A percentile compares a stretch with the other conserved stretches of the same genome.
Conservation (phyloP, 2,113 vertebrate genomes). For the Mystacornis crossleyi region DNA sequence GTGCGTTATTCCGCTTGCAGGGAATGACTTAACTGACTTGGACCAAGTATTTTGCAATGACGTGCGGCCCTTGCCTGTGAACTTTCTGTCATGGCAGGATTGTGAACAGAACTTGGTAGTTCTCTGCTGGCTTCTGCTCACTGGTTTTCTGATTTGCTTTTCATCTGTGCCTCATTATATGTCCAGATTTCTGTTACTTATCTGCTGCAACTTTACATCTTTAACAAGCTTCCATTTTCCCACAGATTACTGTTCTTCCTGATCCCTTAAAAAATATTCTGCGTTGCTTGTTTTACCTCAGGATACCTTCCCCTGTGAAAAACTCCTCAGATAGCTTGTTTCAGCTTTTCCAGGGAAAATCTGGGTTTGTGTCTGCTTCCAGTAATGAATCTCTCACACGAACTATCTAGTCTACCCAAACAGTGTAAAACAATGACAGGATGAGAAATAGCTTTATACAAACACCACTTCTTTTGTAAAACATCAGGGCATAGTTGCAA, state of each 20-base stretch:
- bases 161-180: neutral
- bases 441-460: neutral
- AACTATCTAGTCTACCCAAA: neutral
- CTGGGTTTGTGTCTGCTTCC: neutral
- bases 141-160: neutral
- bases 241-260: neutral
- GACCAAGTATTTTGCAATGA: neutral
- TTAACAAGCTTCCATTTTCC: neutral
- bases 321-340: neutral
- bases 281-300: neutral
- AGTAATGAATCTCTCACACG: neutral
- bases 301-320: neutral
- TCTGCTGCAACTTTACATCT: neutral
- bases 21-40: neutral
- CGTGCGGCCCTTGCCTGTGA: neutral
- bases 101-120: neutral
- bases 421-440: neutral
- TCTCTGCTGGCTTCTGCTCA: neutral
- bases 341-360: neutral
- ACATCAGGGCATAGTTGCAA: neutral
- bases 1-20: rapidly evolving
- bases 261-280: neutral
- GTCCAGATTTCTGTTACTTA: neutral
- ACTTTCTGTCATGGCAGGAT: neutral
- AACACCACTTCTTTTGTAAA: neutral